These are phyloP conservation scores for Trissolcus japonicus DNA, from an alignment of 2,888 invertebrate genomes.

Conservation along the genomic window DNA sequence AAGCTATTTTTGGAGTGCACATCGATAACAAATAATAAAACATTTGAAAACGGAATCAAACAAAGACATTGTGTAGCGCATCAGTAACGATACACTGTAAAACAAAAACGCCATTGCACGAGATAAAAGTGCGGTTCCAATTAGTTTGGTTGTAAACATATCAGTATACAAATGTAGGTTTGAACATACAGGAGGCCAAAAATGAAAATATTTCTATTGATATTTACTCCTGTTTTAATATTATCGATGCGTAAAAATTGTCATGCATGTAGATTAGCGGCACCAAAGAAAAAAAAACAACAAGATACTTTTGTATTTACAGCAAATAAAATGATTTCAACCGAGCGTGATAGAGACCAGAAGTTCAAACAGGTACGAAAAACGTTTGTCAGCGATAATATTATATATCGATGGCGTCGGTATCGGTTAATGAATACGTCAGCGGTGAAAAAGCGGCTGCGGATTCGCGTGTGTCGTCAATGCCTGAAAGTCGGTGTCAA, in stretches of 20 bases:
- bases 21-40: too few relatives aligned
- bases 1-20: too few relatives aligned
- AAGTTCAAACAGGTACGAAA: background rate
- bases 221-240: slow-evolving; percentile 9
- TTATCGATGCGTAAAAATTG: slow-evolving; percentile 6
- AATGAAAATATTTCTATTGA: slow-evolving; percentile 25
- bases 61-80: too few relatives aligned
- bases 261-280: background rate
- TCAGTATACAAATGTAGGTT: background rate
- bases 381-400: background rate
- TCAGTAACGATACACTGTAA: too few relatives aligned
- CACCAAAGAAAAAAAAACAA: slow-evolving; percentile 2
- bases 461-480: slow-evolving; percentile 41
- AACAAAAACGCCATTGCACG: too few relatives aligned
- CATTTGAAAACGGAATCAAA: too few relatives aligned
- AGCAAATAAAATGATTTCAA: too few relatives aligned
- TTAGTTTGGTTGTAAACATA: too few relatives aligned
- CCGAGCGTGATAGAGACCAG: too few relatives aligned
- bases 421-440: slow-evolving; percentile 38
- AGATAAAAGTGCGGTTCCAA: too few relatives aligned
- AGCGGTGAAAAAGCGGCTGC: slow-evolving; percentile 30
- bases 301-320: background rate
- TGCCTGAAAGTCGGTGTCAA: slow-evolving; percentile 37
- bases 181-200: slow-evolving; percentile 1
- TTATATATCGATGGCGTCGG: slow-evolving; percentile 11